Evolutionary conservation across 1,140 invertebrate species (phyloP).

Genomic region (Zaprionus vittiger): DNA sequence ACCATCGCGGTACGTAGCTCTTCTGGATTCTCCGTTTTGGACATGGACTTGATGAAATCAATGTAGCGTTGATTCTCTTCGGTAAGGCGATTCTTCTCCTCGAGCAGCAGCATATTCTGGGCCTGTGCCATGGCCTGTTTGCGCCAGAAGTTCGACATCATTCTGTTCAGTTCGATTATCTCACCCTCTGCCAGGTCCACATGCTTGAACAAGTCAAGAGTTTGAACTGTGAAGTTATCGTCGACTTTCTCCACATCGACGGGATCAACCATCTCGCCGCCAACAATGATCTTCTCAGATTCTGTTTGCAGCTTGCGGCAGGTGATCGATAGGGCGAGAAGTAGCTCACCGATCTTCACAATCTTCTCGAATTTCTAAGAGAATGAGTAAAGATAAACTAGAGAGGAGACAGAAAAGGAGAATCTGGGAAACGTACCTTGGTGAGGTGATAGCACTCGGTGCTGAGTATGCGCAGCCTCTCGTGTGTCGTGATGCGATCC

Average conservation of each 20-base stretch:
- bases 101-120: conserved; percentile 66
- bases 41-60: conserved; percentile 73
- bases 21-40: conserved; percentile 69
- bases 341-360: conserved; percentile 71
- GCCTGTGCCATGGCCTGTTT: conserved; percentile 68
- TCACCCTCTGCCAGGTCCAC: conserved; percentile 68
- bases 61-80: conserved; percentile 73
- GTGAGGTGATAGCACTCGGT: conserved; percentile 63
- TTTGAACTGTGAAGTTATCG: conserved; percentile 53
- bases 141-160: conserved; percentile 72
- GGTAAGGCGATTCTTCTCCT: conserved; percentile 62
- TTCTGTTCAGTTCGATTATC: conserved; percentile 49
- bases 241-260: conserved; percentile 30
- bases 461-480: conserved; percentile 68
- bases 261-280: conserved; percentile 55
- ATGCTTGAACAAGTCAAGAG: conserved; percentile 62
- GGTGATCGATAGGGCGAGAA: conserved; percentile 70
- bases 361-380: conserved; percentile 66
- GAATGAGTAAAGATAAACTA: background rate
- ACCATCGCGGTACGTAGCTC: conserved; percentile 58
- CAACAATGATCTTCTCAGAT: conserved; percentile 69
- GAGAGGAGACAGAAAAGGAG: too few relatives aligned
- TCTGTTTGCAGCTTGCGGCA: conserved; percentile 81
- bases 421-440: conserved; percentile 48
- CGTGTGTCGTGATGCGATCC: conserved; percentile 61